Evolutionary conservation across 2,797 vertebrate species (phyloP), one percentile per base, ranked within the genome.

Genomic region (Thamnophis elegans): DNA sequence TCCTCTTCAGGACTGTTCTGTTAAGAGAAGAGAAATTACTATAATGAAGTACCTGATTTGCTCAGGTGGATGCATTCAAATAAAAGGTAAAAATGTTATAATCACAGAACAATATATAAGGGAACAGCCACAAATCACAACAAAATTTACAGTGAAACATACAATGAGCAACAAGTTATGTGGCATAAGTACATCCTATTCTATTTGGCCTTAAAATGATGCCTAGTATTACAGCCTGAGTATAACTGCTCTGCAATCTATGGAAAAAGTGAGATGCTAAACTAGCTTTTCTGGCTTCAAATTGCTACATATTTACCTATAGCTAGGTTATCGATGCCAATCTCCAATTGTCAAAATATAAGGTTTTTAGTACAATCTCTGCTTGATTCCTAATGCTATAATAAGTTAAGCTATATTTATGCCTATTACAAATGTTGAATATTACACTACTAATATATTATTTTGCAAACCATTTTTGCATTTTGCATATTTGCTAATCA

Each of bases 1-100:
- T 99, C 99, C 96, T 99, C 99, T 95, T 99, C 99, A 16, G 98
- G 98, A 97, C 98, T 99, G 95, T 98, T 99, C 99, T 99, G 97
- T 97, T 95, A 93, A 90, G 85, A 86, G 95, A 88, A 87, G 55
- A 96, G 10, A 59, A 88, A 60, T 59, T 42, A 95, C 94, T n/a
- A 97, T 82, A 36, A 82, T 82, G 73, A 82, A 47, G 36, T 82
- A 47, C 10, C 36, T 82, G 4, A 36, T 22, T 78, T 42, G 36
- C 20, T 47, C 20, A 4, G 9, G 4, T 82, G 20, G 36, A 47
- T 42, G 36, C 73, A 47, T 82, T 82, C 20, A 82, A 25, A 82
- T 82, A 82, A 82, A 82, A 82, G 36, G 20, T 18, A 82, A 47
- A 82, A 47, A 82, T 82, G 42, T 82, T 82, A 82, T 82, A 82